These are phyloP conservation scores for Tillus elongatus DNA, from an alignment of 2,888 invertebrate species.

Conservation along the genomic window DNA sequence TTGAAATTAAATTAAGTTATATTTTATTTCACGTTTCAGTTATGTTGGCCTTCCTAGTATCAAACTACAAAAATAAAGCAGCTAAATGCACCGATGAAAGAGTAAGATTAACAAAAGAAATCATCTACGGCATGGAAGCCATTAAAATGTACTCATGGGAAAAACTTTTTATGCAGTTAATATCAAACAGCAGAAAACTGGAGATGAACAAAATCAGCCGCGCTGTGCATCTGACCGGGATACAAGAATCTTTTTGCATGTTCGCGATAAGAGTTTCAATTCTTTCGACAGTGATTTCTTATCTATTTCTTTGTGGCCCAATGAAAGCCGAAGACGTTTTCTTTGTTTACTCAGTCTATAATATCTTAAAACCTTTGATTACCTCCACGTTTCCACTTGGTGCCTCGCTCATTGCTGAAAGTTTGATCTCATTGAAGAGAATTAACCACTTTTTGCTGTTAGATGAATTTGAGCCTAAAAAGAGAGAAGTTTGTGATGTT, in stretches of 20 bases:
- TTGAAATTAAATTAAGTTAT: no score
- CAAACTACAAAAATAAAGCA: conserved; percentile 32
- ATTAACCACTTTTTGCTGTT: no score
- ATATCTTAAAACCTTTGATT: conserved; percentile 41
- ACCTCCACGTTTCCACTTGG: no score
- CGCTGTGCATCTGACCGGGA: no score
- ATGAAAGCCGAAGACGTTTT: conserved; percentile 42
- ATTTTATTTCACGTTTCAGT: no score
- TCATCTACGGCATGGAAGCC: conserved; percentile 54
- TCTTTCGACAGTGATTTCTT: conserved; percentile 67
- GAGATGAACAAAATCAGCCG: conserved; percentile 13
- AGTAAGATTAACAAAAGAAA: conserved; percentile 56
- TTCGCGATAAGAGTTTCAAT: no score
- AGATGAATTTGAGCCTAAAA: no score
- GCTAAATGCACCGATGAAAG: conserved; percentile 47
- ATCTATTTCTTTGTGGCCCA: conserved; percentile 55
- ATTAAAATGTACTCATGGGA: conserved; percentile 66
- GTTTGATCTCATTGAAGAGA: no score
- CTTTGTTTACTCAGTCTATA: conserved; percentile 40
- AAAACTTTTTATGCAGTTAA: conserved; percentile 49
- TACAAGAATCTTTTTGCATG: no score
- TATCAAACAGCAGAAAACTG: conserved; percentile 46
- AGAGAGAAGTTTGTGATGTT: no score
- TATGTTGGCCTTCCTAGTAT: conserved; percentile 15
- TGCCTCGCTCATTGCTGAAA: no score